Base-by-base conservation (phyloP, 2,113 vertebrate species). In the Ramphastos sulfuratus region DNA sequence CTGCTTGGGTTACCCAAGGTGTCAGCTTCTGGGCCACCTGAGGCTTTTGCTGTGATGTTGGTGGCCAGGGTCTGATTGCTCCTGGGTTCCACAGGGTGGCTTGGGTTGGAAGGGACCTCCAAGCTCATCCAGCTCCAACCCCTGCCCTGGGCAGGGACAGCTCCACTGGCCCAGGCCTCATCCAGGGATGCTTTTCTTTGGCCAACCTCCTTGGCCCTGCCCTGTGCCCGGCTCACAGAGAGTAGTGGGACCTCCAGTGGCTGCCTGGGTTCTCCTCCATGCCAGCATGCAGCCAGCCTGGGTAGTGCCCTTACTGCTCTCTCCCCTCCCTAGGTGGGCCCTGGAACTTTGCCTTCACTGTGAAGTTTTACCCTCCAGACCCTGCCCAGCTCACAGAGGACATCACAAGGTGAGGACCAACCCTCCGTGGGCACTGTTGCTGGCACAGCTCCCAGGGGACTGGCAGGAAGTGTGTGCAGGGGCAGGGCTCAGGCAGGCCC, bases 281-380 rank as follows among this genome's bases (percentile, higher is more conserved):
- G 4, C 54, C 75, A 25, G 20, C 5, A 4, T 20, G 24, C 73
- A 52, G 54, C 39, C 17, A 11, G n/a, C 1, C 0, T 10, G 44
- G 30, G 11, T 55, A 31, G 55, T 82, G 42, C 56, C 65, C 79
- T 81, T 39, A 30, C 39, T 18, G 46, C 67, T 93, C 18, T 87
- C 79, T 81, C 55, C 31, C 39, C 59, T 98, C 65, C 74, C 60
- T 94, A 99, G 99, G 98, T 8, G 98, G 98, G 83, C 97, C 98
- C 15, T 99, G 99, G 99, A 98, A 99, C 94, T 99, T 99, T 20
- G 97, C 98, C 80, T 99, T 99, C 78, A 98, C 99, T 6, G 99
- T 99, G 90, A 99, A 99, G 97, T 99, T 99, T 97, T 99, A 99
- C 95, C 99, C 99, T 52, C 99, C 99, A 52, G 99, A 99, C 79